Conservation (phyloP, 2,113 vertebrate species). For the Rhodinocichla rosea region DNA sequence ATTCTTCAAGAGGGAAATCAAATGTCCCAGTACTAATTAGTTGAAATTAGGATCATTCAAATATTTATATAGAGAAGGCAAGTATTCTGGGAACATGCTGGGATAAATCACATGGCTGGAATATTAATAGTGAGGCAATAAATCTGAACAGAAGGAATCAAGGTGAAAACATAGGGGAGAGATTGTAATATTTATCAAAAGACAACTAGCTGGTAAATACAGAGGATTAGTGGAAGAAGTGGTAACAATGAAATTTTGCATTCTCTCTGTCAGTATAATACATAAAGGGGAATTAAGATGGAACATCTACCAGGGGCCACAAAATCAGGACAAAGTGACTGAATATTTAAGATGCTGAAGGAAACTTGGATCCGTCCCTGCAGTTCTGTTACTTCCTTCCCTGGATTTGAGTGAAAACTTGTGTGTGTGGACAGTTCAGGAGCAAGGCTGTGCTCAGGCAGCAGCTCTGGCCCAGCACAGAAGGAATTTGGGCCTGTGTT, state of each 20-base stretch:
- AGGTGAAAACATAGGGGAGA: constrained; percentile 32
- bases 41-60: constrained; percentile 64
- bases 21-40: constrained; percentile 62
- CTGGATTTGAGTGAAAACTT: background rate
- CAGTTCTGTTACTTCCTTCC: background rate
- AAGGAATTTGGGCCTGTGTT: background rate
- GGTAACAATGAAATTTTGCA: background rate
- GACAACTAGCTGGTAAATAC: constrained; percentile 12
- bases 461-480: background rate
- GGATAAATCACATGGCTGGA: constrained; percentile 45
- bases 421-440: fast-evolving
- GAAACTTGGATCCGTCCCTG: background rate
- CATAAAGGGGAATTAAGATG: background rate
- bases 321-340: background rate
- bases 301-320: background rate
- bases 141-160: constrained; percentile 32
- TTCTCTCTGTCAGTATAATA: background rate
- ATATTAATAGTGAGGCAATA: constrained; percentile 53
- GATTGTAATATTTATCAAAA: constrained; percentile 25
- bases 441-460: background rate
- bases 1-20: constrained; percentile 54
- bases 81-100: constrained; percentile 47
- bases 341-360: background rate
- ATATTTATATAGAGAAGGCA: constrained; percentile 61
- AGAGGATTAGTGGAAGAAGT: background rate